Percentiles rank a stretch among this genome's conserved stretches.
Conservation (phyloP, 2,888 invertebrate genomes). For the Eupithecia insigniata region DNA sequence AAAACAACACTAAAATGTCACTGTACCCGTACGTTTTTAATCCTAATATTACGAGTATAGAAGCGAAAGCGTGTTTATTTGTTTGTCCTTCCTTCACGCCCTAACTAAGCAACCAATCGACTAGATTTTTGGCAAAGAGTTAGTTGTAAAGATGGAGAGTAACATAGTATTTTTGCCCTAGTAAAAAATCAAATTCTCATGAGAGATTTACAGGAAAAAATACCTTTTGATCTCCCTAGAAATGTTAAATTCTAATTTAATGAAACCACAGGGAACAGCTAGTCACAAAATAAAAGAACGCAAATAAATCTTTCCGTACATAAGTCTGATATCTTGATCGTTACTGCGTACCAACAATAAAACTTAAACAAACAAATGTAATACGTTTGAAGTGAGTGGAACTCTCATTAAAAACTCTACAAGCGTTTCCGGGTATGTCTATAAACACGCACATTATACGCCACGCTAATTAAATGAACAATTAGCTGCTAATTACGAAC, state of each 20-base stretch:
- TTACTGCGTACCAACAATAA: slow-evolving; percentile 23
- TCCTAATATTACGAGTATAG: too few relatives aligned
- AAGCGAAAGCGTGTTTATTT: too few relatives aligned
- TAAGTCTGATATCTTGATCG: slow-evolving; percentile 10
- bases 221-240: too few relatives aligned
- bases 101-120: too few relatives aligned
- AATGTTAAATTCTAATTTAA: too few relatives aligned
- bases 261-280: too few relatives aligned
- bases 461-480: slow-evolving; percentile 48
- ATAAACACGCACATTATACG: slow-evolving; percentile 41
- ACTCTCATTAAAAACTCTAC: slow-evolving; percentile 48
- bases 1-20: not conserved
- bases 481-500: slow-evolving; percentile 47
- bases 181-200: too few relatives aligned
- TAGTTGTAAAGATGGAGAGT: too few relatives aligned
- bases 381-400: slow-evolving; percentile 35
- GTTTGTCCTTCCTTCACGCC: too few relatives aligned
- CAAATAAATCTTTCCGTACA: not conserved
- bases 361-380: slow-evolving; percentile 12
- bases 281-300: not conserved
- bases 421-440: slow-evolving; percentile 39
- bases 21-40: not conserved
- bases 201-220: too few relatives aligned
- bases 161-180: too few relatives aligned
- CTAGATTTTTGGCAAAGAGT: too few relatives aligned